Evolutionary conservation across 2,797 vertebrate genomes (phyloP), one percentile per base, ranked within the genome.

Genomic region (Aselliscus stoliczkanus): DNA sequence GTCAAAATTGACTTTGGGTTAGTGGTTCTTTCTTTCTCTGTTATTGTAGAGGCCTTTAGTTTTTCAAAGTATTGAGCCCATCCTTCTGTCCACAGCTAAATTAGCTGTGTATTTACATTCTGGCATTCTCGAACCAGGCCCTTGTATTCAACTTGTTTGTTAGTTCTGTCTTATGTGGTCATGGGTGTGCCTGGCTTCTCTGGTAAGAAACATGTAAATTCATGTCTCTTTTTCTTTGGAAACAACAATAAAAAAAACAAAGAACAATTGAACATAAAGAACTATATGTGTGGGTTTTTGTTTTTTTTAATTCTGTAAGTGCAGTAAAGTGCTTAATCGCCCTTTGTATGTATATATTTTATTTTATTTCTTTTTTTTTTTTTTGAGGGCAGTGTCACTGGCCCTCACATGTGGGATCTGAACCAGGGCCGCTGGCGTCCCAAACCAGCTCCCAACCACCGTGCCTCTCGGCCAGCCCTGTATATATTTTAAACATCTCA

Each of bases 1-100:
- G 73, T 73, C 70, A 93, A 50, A 93, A 91, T 95, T 88, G 58
- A 90, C 60, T 27, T 81, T 95, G 39, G 56, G 50, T 92, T 96
- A 95, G 91, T 79, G 50, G 70, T 96, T 97, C 87, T 96, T 96
- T 60, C n/a, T 64, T 88, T 91, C 70, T 81, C 70, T 95, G 39
- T 95, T 89, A 84, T 86, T 96, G 42, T 85, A 88, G 65, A 56
- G 91, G 29, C 21, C 50, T 90, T 83, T 62, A 65, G 27, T 82
- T 91, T 92, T 97, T 96, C 54, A 67, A 58, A 93, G 52, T 92
- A 82, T 93, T 96, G 94, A 83, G 15, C n/a, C 42, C 27, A 72
- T 92, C 27, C 50, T 93, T 94, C 52, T 94, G 77, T 88, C 73
- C 67, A 94, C 81, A 96, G 25, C 90, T 95, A 82, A 96, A 88